Base-by-base conservation (phyloP, 1,140 invertebrate genomes). In the Drosophila santomea region DNA sequence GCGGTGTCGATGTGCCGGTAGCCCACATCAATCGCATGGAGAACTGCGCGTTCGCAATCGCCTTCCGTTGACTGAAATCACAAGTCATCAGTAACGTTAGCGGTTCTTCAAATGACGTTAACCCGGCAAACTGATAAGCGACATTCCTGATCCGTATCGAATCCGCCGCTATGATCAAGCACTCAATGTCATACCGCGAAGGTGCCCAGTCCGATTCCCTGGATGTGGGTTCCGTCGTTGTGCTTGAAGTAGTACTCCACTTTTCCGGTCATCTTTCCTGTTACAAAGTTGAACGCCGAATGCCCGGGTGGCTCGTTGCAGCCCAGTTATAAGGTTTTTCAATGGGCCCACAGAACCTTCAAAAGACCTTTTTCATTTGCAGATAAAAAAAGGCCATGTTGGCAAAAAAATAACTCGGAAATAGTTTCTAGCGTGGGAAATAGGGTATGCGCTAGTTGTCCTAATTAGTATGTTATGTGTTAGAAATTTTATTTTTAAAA, bases 1-100 rank as follows among this genome's bases (percentile, higher is more conserved):
- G 98, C 98, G 88, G 97, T 97, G 91, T 99, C 98, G 72, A 99
- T 95, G 86, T 97, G 97, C 11, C 98, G 93, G 93, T 99, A 99
- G 5, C 98, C 98, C 47, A 94, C 93, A 68, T 96, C 95, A 59
- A 98, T 96, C 1, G 98, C 97, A 61, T 94, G 93, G 68, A 95
- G 94, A 1, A 97, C 96, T 2, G 96, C 96, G 78, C 94, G 94
- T 71, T 93, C 93, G 39, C 91, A 92, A 58, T 92, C 91, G 4
- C 91, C 90, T 25, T 80, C 83, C 93, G 25, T 93, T 85, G 32
- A 93, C 93, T 91, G 95, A 94, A 80, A 93, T 28, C 1, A 51
- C 14, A 35, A 51, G 48, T 35, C 28, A 84, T 51, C n/a, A 51
- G 17, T 51, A 51, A 51, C 48, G 47, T 50, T 50, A 32, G 23